These are phyloP conservation scores for Antrozous pallidus DNA, from an alignment of 2,797 vertebrate genomes.

Conservation along the genomic window DNA sequence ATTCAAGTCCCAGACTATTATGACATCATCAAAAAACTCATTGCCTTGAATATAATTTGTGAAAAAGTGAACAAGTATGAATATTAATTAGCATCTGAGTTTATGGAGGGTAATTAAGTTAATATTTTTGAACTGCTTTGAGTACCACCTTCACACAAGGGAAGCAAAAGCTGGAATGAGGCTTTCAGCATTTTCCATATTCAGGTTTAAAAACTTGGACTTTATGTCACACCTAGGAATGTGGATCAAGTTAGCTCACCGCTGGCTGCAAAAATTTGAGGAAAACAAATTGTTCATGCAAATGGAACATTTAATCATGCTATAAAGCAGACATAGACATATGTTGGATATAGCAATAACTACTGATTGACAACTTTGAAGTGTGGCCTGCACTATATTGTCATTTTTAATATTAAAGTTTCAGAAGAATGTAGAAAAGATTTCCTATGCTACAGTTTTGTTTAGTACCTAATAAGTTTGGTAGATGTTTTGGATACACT, in stretches of 20 bases:
- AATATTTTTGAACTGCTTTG: background rate
- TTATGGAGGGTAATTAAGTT: background rate
- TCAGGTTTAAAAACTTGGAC: constrained; percentile 89
- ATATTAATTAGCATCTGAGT: background rate
- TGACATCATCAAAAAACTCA: background rate
- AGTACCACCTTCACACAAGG: constrained; percentile 81
- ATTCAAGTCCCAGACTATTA: background rate
- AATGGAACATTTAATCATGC: constrained; percentile 83
- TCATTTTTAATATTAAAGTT: constrained; percentile 85
- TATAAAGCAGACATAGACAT: constrained; percentile 76
- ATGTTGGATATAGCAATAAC: constrained; percentile 84
- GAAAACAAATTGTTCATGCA: constrained; percentile 76
- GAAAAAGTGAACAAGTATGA: background rate
- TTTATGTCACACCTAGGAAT: constrained; percentile 79
- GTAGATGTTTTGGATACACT: constrained; percentile 86
- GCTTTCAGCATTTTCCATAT: constrained; percentile 92
- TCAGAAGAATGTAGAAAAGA: constrained; percentile 89
- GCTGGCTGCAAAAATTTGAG: constrained; percentile 82
- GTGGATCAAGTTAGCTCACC: constrained; percentile 77
- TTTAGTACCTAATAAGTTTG: constrained; percentile 85
- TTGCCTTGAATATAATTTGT: background rate
- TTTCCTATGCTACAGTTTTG: constrained; percentile 86
- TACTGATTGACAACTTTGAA: constrained; percentile 82
- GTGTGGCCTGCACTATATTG: constrained; percentile 87
- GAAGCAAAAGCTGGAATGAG: constrained; percentile 94